Percentiles rank a stretch among this genome's conserved stretches.
Conservation (phyloP, 2,888 invertebrate species). For the Agelastica alni region DNA sequence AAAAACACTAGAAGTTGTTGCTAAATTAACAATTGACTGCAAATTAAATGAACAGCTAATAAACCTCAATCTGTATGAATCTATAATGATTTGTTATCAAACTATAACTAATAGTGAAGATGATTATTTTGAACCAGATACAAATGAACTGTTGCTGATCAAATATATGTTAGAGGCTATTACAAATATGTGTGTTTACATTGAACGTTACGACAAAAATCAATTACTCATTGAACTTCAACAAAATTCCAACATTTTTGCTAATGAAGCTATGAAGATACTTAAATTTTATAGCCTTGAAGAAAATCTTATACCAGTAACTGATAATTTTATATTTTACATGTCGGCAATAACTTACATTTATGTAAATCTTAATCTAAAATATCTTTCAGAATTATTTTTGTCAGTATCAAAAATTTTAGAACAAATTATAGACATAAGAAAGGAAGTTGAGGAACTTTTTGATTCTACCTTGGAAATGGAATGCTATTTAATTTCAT, state of each 20-base stretch:
- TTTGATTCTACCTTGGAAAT: slow-evolving; percentile 42
- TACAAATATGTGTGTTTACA: slow-evolving; percentile 44
- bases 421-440: slow-evolving; percentile 32
- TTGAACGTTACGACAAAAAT: slow-evolving; percentile 32
- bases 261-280: slow-evolving; percentile 37
- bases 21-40: slow-evolving; percentile 43
- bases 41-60: slow-evolving; percentile 38
- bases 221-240: slow-evolving; percentile 28
- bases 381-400: slow-evolving; percentile 39
- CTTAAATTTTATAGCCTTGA: slow-evolving; percentile 39
- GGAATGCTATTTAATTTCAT: slow-evolving; percentile 42
- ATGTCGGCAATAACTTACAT: slow-evolving; percentile 43
- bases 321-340: slow-evolving; percentile 43
- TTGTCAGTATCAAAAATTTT: slow-evolving; percentile 39
- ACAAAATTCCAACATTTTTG: slow-evolving; percentile 33
- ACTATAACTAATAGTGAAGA: slow-evolving; percentile 34
- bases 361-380: slow-evolving; percentile 37
- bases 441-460: slow-evolving; percentile 36
- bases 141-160: slow-evolving; percentile 35
- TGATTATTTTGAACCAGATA: slow-evolving; percentile 40
- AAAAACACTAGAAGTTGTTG: slow-evolving; percentile 63
- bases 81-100: slow-evolving; percentile 40
- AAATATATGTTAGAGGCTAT: slow-evolving; percentile 44
- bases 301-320: slow-evolving; percentile 44
- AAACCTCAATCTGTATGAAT: slow-evolving; percentile 33